These are phyloP conservation scores for Coptotermes formosanus DNA, from an alignment of 1,140 invertebrate genomes.

Conservation along the genomic window DNA sequence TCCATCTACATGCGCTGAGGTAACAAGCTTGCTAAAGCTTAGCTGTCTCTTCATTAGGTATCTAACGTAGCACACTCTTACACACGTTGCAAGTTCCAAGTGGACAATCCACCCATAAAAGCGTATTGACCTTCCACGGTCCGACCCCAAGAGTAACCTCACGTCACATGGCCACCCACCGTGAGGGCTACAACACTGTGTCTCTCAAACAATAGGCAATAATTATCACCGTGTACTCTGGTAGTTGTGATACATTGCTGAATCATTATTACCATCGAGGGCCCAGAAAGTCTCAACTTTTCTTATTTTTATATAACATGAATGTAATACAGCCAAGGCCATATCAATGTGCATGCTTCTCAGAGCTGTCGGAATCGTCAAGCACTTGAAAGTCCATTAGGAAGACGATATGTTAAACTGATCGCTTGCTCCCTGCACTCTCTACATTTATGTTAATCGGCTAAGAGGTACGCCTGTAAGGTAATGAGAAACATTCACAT, in stretches of 20 bases:
- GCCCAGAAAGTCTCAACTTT: not conserved
- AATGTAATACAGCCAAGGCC: not conserved
- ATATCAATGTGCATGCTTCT: not conserved
- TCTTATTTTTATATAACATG: not conserved
- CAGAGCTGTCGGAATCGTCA: not conserved
- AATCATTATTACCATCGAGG: not conserved
- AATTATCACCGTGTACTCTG: conserved; percentile 12
- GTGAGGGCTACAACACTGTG: not conserved
- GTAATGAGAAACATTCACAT: no score
- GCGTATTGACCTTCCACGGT: not conserved
- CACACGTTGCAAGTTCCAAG: not conserved
- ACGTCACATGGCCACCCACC: conserved; percentile 1
- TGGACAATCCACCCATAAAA: conserved; percentile 11
- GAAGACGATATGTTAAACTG: not conserved
- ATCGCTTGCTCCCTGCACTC: not conserved
- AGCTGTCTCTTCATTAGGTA: no score
- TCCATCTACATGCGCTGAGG: no score
- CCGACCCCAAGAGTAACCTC: not conserved
- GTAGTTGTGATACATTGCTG: conserved; percentile 14
- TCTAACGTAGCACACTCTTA: not conserved
- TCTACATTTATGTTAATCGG: not conserved
- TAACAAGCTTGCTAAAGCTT: no score
- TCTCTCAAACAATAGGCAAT: conserved; percentile 6
- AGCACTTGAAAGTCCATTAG: not conserved
- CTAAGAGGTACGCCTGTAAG: not conserved